Percentiles rank a stretch among this genome's conserved stretches.
Conservation (phyloP, 2,888 invertebrate species). For the Andrena minutula region DNA sequence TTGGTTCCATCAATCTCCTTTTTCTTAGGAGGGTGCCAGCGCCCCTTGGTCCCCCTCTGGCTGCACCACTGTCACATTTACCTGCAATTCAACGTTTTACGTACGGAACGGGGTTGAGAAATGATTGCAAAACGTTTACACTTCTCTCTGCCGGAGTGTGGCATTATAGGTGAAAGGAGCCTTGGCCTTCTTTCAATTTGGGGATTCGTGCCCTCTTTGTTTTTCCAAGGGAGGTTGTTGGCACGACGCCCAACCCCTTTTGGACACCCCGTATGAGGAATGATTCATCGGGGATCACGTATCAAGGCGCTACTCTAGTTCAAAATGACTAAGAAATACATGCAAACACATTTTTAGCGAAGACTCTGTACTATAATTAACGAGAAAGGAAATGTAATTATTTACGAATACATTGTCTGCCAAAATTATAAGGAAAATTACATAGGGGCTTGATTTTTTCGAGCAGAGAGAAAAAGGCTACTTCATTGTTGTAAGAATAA, state of each 20-base stretch:
- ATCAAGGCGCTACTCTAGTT: neutral
- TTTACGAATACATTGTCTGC: neutral
- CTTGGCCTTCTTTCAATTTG: constrained; percentile 35
- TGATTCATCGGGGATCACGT: constrained; percentile 33
- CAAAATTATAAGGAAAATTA: neutral
- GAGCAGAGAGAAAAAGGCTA: neutral
- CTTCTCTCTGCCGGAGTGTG: neutral
- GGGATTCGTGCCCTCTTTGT: constrained; percentile 21
- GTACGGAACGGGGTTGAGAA: too few relatives aligned
- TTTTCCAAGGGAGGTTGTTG: constrained; percentile 14
- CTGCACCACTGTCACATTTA: too few relatives aligned
- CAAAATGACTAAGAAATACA: neutral
- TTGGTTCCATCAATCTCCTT: too few relatives aligned
- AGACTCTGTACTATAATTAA: neutral
- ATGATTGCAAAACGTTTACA: neutral
- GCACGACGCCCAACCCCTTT: neutral
- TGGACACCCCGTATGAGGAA: neutral
- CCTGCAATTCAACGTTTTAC: neutral
- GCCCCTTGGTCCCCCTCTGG: too few relatives aligned
- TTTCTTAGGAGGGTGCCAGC: too few relatives aligned
- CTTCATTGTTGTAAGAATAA: constrained; percentile 33
- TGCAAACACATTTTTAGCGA: neutral
- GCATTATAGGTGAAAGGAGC: neutral
- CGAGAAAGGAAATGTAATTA: neutral
- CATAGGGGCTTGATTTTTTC: neutral